These are phyloP conservation scores for Drosophila azteca DNA, from an alignment of 1,140 invertebrate species.

Conservation along the genomic window DNA sequence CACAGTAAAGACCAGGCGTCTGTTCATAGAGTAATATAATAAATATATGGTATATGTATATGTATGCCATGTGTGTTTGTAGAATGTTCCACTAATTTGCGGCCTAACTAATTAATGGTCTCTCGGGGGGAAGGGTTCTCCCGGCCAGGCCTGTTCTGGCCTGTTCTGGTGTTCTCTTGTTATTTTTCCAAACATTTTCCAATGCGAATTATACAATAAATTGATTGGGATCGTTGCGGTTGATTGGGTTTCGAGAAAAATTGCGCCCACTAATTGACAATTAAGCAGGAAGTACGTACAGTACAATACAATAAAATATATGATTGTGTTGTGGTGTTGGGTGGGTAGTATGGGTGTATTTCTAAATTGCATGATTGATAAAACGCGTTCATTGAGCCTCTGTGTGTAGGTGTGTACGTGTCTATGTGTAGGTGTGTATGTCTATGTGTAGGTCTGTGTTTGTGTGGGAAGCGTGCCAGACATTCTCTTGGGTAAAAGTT, in stretches of 20 bases:
- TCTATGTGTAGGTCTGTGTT: background rate
- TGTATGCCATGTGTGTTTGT: constrained; percentile 11
- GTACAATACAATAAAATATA: constrained; percentile 10
- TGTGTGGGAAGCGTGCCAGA: constrained; percentile 20
- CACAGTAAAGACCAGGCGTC: no score
- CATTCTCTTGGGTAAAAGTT: constrained; percentile 30
- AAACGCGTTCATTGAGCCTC: constrained; percentile 46
- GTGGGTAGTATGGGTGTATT: background rate
- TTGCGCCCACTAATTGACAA: constrained; percentile 76
- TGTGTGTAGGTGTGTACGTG: background rate
- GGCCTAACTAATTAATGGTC: constrained; percentile 74
- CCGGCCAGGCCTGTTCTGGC: no score
- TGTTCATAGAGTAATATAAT: no score
- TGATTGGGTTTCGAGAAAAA: constrained; percentile 58
- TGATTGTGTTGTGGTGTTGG: no score
- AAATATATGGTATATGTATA: constrained; percentile 13
- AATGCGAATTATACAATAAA: constrained; percentile 45
- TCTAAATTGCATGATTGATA: constrained; percentile 76
- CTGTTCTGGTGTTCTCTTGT: background rate
- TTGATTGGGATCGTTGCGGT: constrained; percentile 67
- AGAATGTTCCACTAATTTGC: constrained; percentile 75
- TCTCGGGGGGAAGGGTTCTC: constrained; percentile 17
- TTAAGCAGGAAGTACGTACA: constrained; percentile 75
- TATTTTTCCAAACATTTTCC: constrained; percentile 1
- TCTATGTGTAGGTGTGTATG: background rate